Percentiles rank a stretch among this genome's conserved stretches.
These are phyloP conservation scores for Sphenopsis melanotis DNA, from an alignment of 2,797 vertebrate genomes.

Conservation along the genomic window DNA sequence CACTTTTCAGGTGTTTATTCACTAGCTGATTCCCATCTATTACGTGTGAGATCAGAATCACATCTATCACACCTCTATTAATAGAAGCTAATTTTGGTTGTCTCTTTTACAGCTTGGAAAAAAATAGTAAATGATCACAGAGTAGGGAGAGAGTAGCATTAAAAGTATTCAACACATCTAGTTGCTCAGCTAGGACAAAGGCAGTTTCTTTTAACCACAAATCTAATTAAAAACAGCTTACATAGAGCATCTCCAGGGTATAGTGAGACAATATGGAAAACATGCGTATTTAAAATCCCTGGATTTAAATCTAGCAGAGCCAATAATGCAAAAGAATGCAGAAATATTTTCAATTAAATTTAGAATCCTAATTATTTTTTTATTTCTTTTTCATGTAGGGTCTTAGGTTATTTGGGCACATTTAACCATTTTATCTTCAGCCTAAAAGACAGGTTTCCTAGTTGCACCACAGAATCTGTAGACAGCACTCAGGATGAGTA, in stretches of 20 bases:
- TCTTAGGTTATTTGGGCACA: not conserved
- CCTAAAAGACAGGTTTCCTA: not conserved
- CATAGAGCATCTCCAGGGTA: not conserved
- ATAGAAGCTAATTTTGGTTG: not conserved
- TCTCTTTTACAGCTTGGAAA: not conserved
- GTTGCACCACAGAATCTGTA: not conserved
- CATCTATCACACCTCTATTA: not conserved
- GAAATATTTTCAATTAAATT: not conserved
- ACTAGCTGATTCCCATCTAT: not conserved
- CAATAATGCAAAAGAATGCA: not conserved
- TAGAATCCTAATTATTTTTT: not conserved
- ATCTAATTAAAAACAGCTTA: slow-evolving; percentile 42
- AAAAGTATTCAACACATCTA: not conserved
- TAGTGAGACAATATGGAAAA: not conserved
- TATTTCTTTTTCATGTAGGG: not conserved
- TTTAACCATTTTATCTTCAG: not conserved
- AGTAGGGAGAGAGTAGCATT: not conserved
- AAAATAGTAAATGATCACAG: not conserved
- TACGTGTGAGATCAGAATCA: not conserved
- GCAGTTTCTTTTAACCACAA: not conserved
- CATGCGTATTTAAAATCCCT: not conserved
- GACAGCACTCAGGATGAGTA: not conserved
- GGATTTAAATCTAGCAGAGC: not conserved
- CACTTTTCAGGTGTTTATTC: not conserved
- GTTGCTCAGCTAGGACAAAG: not conserved